Conservation (phyloP, 2,797 vertebrate genomes). For the Acanthopagrus latus region DNA sequence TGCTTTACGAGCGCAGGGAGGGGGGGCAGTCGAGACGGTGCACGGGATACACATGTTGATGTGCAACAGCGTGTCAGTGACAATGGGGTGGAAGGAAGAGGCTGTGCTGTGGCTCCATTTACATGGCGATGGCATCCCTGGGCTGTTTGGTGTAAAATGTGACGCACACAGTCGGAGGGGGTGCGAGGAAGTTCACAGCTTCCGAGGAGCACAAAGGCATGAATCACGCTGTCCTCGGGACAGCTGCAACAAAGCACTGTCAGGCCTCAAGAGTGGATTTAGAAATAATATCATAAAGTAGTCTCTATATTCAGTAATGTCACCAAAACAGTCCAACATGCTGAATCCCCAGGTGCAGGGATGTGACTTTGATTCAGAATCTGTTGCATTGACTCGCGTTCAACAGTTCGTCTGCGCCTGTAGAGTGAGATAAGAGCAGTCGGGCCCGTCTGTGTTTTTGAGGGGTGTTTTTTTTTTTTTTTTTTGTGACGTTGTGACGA, state of each 20-base stretch:
- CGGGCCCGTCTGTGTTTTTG: neutral
- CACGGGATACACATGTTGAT: slow-evolving; percentile 32
- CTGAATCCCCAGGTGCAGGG: too few relatives aligned
- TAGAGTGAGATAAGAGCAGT: neutral
- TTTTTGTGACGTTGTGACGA: neutral
- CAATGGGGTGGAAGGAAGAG: slow-evolving; percentile 25
- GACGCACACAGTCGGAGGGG: slow-evolving; percentile 53
- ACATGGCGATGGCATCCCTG: slow-evolving; percentile 23
- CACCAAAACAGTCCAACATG: neutral
- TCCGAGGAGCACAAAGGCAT: slow-evolving; percentile 37
- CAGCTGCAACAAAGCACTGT: neutral
- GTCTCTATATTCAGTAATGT: neutral
- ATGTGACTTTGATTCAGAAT: neutral
- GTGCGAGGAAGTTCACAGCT: slow-evolving; percentile 51
- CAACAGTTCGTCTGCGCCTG: slow-evolving; percentile 40
- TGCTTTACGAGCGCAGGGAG: slow-evolving; percentile 31
- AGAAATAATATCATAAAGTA: neutral
- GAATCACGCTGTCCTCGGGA: slow-evolving; percentile 22
- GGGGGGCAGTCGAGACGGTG: slow-evolving; percentile 1
- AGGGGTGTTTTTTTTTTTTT: too few relatives aligned
- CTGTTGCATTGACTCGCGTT: slow-evolving; percentile 4
- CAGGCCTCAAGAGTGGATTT: neutral
- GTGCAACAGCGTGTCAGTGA: slow-evolving; percentile 58
- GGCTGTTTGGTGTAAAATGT: slow-evolving; percentile 30
- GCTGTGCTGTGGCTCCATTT: slow-evolving; percentile 38